These are phyloP conservation scores for Myotis daubentonii DNA, from an alignment of 2,797 vertebrate genomes.

Conservation along the genomic window DNA sequence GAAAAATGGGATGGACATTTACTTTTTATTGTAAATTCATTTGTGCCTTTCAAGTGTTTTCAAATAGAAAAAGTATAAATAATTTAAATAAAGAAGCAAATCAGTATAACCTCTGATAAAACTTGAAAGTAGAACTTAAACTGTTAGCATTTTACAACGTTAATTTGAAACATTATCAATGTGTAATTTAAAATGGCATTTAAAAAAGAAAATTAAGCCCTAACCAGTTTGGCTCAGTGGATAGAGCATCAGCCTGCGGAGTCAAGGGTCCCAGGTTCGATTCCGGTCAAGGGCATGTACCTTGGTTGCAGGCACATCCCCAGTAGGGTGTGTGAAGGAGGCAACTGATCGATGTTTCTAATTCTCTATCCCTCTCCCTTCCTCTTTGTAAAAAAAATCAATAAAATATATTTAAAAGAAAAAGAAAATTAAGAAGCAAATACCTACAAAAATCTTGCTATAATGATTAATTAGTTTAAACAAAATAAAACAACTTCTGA, in stretches of 20 bases:
- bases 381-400: too few relatives aligned
- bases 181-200: background rate
- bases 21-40: constrained; percentile 4
- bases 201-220: background rate
- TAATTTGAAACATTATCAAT: background rate
- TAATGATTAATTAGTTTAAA: constrained; percentile 36
- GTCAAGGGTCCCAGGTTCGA: too few relatives aligned
- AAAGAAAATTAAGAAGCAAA: constrained; percentile 6
- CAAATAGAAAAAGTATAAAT: background rate
- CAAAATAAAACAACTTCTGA: background rate
- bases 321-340: too few relatives aligned
- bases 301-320: too few relatives aligned
- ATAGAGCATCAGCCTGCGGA: too few relatives aligned
- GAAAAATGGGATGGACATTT: background rate
- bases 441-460: background rate
- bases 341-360: too few relatives aligned
- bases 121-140: background rate
- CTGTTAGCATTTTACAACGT: background rate
- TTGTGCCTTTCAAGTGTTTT: background rate
- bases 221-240: too few relatives aligned
- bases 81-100: constrained; percentile 14
- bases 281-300: too few relatives aligned
- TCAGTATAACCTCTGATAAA: background rate
- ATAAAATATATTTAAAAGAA: too few relatives aligned
- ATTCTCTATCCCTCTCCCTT: too few relatives aligned